These are phyloP conservation scores for Athalia cordata DNA, from an alignment of 2,888 invertebrate species.

Conservation along the genomic window DNA sequence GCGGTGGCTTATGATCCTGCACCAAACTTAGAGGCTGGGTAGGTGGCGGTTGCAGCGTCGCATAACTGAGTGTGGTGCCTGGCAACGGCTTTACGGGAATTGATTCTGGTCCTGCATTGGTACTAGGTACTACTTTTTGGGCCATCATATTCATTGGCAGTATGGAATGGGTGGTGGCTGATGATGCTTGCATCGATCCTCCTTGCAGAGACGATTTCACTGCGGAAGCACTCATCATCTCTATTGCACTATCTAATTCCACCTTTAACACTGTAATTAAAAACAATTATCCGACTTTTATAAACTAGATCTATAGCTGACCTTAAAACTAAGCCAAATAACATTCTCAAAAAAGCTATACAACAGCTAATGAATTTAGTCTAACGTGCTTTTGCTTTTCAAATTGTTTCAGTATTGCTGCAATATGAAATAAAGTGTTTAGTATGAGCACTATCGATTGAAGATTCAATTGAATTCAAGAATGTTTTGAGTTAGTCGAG, in stretches of 20 bases:
- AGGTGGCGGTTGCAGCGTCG: constrained; percentile 66
- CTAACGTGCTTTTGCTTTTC: no score
- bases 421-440: no score
- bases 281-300: not conserved
- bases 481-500: no score
- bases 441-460: no score
- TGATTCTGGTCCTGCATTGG: constrained; percentile 57
- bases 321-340: not conserved
- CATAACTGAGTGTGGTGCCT: constrained; percentile 65
- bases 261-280: constrained; percentile 22
- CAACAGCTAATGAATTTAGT: no score
- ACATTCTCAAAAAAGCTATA: not conserved
- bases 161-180: constrained; percentile 66
- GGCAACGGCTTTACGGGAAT: constrained; percentile 67
- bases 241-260: constrained; percentile 37
- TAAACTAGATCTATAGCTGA: not conserved
- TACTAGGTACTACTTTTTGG: constrained; percentile 66
- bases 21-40: constrained; percentile 70
- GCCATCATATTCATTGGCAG: constrained; percentile 71
- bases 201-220: constrained; percentile 70
- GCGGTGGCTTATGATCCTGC: constrained; percentile 70
- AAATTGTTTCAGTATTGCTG: no score
- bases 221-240: constrained; percentile 69
- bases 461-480: no score
- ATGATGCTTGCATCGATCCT: constrained; percentile 63